phyloP scores from a whole-genome alignment of 2,888 invertebrate species.

The Eudasyphora cyanicolor region DNA sequence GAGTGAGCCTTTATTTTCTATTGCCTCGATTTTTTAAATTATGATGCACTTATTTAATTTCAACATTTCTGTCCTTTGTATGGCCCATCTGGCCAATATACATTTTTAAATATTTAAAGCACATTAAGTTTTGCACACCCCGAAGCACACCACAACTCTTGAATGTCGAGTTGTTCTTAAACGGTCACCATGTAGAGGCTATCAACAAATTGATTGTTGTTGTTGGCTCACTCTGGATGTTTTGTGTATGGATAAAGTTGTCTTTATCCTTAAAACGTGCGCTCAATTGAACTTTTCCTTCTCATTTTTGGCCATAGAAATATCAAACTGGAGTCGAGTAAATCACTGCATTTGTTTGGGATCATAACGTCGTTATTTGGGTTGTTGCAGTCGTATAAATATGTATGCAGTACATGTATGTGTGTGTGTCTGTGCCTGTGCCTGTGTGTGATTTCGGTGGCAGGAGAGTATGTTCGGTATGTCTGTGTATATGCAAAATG shows the following conservation, averaged over 20 bases:
- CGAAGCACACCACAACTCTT: conserved; percentile 22
- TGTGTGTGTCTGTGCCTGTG: neutral
- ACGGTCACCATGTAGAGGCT: conserved; percentile 40
- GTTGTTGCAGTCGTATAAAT: neutral
- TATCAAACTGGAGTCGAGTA: conserved; percentile 53
- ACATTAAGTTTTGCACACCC: neutral
- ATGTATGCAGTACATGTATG: neutral
- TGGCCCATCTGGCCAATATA: no score
- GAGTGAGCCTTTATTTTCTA: no score
- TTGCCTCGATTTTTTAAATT: no score
- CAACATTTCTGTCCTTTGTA: neutral
- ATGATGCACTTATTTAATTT: no score
- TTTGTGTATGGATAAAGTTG: conserved; percentile 55
- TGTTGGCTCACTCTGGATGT: neutral
- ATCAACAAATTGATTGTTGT: conserved; percentile 59
- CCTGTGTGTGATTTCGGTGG: conserved; percentile 6
- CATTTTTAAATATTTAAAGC: conserved; percentile 37
- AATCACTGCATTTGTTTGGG: conserved; percentile 64
- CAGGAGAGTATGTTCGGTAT: conserved; percentile 13
- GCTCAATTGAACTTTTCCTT: conserved; percentile 62
- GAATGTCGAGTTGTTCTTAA: conserved; percentile 28
- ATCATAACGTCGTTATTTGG: conserved; percentile 44
- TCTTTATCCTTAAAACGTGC: conserved; percentile 63
- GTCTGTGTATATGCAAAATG: conserved; percentile 8
- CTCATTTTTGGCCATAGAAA: conserved; percentile 46